A percentile compares a stretch with the other conserved stretches of the same genome.
phyloP scores from a whole-genome alignment of 2,888 invertebrate genomes.

The Boloria selene region DNA sequence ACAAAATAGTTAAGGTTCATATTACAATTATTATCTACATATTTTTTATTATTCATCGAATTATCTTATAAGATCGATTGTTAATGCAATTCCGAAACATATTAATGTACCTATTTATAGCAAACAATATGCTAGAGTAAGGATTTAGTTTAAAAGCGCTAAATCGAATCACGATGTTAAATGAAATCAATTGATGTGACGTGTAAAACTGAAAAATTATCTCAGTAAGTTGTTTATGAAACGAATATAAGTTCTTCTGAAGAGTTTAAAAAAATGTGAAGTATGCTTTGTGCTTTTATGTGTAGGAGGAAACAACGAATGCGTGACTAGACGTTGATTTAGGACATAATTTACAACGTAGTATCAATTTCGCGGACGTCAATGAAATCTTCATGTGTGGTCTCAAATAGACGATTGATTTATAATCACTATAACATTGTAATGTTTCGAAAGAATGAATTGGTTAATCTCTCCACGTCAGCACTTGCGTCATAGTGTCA shows the following conservation, averaged over 20 bases:
- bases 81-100: too few species aligned
- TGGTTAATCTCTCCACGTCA: constrained; percentile 46
- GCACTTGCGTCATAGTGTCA: constrained; percentile 50
- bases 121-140: not conserved
- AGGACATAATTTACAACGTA: constrained; percentile 30
- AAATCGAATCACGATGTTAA: not conserved
- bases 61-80: too few species aligned
- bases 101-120: too few species aligned
- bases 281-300: constrained; percentile 33
- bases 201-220: not conserved
- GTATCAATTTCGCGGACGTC: constrained; percentile 36
- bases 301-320: constrained; percentile 23
- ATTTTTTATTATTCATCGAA: too few species aligned
- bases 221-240: constrained; percentile 18
- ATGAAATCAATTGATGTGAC: not conserved
- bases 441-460: constrained; percentile 44
- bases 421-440: constrained; percentile 44
- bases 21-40: too few species aligned
- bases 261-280: constrained; percentile 30
- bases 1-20: too few species aligned
- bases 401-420: constrained; percentile 44
- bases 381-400: constrained; percentile 46
- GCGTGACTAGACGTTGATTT: constrained; percentile 30
- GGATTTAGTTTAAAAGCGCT: not conserved
- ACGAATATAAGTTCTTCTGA: constrained; percentile 27